Percentiles rank a stretch among this genome's conserved stretches.
Conservation (phyloP, 92 coral and sea anemone genomes). For the Palythoa grandis region DNA sequence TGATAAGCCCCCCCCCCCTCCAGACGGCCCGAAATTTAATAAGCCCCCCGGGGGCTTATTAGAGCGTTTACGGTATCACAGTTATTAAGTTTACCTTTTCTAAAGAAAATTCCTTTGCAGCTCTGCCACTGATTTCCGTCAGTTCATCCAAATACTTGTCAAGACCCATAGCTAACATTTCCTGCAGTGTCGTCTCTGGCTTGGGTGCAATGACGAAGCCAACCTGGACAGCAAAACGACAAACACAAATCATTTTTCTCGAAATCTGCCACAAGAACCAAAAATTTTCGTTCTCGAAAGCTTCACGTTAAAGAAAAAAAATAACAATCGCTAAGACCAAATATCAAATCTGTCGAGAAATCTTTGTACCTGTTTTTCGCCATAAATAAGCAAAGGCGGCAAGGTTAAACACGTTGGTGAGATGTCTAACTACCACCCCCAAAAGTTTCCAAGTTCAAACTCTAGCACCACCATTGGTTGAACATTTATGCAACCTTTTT, state of each 20-base stretch:
- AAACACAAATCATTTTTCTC: neutral
- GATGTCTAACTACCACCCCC: too few relatives aligned
- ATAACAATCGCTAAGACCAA: neutral
- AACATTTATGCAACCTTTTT: too few relatives aligned
- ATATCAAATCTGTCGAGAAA: neutral
- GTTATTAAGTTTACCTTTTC: slow-evolving; percentile 69
- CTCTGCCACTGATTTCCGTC: slow-evolving; percentile 83
- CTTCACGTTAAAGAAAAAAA: neutral
- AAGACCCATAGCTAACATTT: slow-evolving; percentile 90
- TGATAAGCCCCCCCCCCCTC: too few relatives aligned
- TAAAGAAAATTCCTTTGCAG: slow-evolving; percentile 93
- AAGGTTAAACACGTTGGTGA: too few relatives aligned
- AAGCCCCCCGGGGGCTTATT: too few relatives aligned
- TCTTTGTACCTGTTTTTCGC: neutral
- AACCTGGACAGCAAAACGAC: slow-evolving; percentile 56
- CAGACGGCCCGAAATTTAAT: neutral
- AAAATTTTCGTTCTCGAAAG: neutral
- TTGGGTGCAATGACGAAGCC: slow-evolving; percentile 95
- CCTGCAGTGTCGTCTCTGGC: slow-evolving; percentile 90
- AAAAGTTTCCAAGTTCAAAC: neutral
- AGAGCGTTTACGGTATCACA: too few relatives aligned
- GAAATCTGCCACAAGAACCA: neutral
- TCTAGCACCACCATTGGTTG: neutral
- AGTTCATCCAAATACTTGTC: slow-evolving; percentile 92
- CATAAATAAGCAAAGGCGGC: neutral